Percentiles rank a stretch among this genome's conserved stretches.
phyloP scores from a whole-genome alignment of 2,888 invertebrate genomes.

The Herminia tarsipennalis region DNA sequence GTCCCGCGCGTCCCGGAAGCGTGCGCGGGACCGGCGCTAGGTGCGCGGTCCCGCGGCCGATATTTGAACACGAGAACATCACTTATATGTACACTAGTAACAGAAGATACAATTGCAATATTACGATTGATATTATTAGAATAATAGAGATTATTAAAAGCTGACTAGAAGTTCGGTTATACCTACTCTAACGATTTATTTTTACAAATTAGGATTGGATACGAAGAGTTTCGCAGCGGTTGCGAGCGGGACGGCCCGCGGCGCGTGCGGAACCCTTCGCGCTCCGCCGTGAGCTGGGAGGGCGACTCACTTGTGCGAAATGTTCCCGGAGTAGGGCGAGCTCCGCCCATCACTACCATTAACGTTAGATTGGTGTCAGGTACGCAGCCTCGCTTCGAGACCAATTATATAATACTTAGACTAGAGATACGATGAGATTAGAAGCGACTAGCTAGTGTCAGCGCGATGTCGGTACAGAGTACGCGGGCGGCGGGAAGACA shows the following conservation, averaged over 20 bases:
- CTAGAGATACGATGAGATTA: conserved; percentile 63
- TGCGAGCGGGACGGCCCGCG: conserved; percentile 16
- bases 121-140: conserved; percentile 72
- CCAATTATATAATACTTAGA: conserved; percentile 60
- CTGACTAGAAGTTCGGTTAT: conserved; percentile 82
- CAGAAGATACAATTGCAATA: conserved; percentile 70
- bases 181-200: conserved; percentile 76
- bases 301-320: conserved; percentile 39
- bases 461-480: conserved; percentile 53
- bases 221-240: conserved; percentile 35
- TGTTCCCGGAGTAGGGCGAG: conserved; percentile 28
- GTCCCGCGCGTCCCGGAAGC: conserved; percentile 34
- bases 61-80: conserved; percentile 71
- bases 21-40: conserved; percentile 24
- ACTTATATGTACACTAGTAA: conserved; percentile 71
- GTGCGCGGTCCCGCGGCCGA: conserved; percentile 36
- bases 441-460: conserved; percentile 74
- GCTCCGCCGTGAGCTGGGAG: conserved; percentile 21
- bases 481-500: conserved; percentile 48
- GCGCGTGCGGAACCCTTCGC: conserved; percentile 34
- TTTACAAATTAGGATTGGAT: conserved; percentile 50
- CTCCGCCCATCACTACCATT: conserved; percentile 45
- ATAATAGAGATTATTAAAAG: conserved; percentile 82
- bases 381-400: conserved; percentile 74
- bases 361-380: conserved; percentile 78